Base-by-base conservation (phyloP, 1,140 invertebrate species). In the Zelostemma sp. region DNA sequence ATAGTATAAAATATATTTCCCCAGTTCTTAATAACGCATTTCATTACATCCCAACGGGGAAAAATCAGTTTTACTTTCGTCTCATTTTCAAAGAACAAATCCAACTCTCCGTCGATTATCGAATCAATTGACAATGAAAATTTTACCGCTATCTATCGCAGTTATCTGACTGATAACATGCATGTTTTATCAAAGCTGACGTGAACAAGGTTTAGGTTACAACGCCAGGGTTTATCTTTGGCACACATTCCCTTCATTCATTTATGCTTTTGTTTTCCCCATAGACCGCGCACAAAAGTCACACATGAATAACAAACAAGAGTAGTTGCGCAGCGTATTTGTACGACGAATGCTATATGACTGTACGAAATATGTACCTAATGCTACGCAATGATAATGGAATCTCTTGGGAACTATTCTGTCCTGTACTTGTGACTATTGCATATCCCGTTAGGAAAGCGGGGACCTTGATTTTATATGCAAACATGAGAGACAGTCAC, bases 381-480 rank as follows among this genome's bases (percentile, higher is more conserved):
- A 59, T 59, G 51, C 17, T 43, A 38, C 25, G 38, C 21, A 60
- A 67, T 60, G 33, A 67, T 60, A 67, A 60, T 60, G 18, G 28
- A n/a, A 35, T 56, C 57, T 56, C 60, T 28, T 46, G 64, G 57
- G 56, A 60, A 28, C 54, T 58, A 58, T 58, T 54, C 53, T 54
- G 54, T 54, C 58, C 61, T 57, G 51, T 49, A 35, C 51, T 43
- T 43, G 56, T 47, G 54, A 49, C 35, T 35, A 43, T 8, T 31
- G 18, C 17, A 14, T 17, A 25, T 17, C 28, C 16, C 38, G 14
- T 33, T 47, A 43, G 38, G 9, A 50, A 45, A 38, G 38, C 40
- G 19, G 53, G 46, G 57, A 62, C 61, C 53, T 48, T 58, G 58
- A 68, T 68, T 68, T 61, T 61, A 50, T 61, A 41, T 57, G 59